phyloP scores from a whole-genome alignment of 2,113 vertebrate genomes.

The Varanus salvator region DNA sequence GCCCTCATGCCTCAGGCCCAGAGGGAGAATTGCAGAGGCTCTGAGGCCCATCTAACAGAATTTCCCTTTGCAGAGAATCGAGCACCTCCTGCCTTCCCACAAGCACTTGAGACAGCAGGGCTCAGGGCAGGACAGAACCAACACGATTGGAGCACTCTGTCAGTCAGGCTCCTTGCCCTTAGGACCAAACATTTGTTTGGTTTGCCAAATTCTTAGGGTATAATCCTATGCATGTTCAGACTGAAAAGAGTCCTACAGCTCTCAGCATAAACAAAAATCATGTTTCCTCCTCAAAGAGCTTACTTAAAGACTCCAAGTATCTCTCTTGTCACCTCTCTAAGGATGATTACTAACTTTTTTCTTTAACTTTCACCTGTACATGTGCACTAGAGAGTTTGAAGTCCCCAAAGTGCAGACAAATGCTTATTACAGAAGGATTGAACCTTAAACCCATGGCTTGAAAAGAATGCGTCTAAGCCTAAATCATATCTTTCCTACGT shows the following conservation, averaged over 20 bases:
- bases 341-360: not conserved
- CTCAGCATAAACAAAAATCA: not conserved
- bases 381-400: not conserved
- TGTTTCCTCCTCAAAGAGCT: not conserved
- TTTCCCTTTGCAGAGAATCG: too few species aligned
- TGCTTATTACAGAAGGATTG: conserved; percentile 26
- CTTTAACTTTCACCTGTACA: not conserved
- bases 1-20: too few species aligned
- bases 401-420: not conserved
- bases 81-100: too few species aligned
- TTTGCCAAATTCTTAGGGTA: not conserved
- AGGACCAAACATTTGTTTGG: not conserved
- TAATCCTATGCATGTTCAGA: too few species aligned
- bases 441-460: not conserved
- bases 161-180: too few species aligned
- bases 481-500: conserved; percentile 25
- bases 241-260: too few species aligned
- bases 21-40: too few species aligned
- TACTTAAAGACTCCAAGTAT: not conserved
- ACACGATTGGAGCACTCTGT: too few species aligned
- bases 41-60: too few species aligned
- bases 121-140: too few species aligned
- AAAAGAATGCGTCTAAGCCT: conserved; percentile 8
- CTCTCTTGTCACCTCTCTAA: not conserved
- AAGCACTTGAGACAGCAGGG: too few species aligned